Percentiles rank a stretch among this genome's conserved stretches.
Conservation (phyloP, 2,113 vertebrate genomes). For the Steatornis caripensis region DNA sequence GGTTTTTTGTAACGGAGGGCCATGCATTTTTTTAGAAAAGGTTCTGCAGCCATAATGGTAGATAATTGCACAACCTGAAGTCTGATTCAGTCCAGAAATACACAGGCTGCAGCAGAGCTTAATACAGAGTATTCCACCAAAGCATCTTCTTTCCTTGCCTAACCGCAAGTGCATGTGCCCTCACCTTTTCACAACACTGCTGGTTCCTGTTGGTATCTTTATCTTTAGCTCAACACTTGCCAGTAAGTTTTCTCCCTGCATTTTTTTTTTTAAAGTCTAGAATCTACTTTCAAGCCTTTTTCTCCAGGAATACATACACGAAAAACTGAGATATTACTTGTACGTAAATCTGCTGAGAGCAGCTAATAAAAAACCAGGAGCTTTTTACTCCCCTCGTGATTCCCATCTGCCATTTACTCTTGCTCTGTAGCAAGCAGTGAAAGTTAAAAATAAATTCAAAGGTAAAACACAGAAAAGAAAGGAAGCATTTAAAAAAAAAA, state of each 20-base stretch:
- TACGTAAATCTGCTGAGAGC: not conserved
- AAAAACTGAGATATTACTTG: not conserved
- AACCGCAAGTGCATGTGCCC: not conserved
- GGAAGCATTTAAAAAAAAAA: not conserved
- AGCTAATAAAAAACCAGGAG: not conserved
- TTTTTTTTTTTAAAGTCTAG: not conserved
- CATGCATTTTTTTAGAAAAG: rapidly evolving
- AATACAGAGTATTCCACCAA: not conserved
- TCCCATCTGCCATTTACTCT: not conserved
- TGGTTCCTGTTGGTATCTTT: not conserved
- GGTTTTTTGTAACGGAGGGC: rapidly evolving
- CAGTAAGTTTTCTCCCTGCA: not conserved
- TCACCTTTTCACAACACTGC: not conserved
- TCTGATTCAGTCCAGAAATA: not conserved
- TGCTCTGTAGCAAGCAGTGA: not conserved
- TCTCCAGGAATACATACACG: not conserved
- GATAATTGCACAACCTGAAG: not conserved
- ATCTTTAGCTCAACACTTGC: not conserved
- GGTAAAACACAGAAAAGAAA: not conserved
- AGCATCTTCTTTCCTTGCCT: not conserved
- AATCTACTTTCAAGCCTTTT: not conserved
- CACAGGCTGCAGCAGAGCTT: not conserved
- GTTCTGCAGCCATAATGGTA: not conserved
- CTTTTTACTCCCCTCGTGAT: not conserved
- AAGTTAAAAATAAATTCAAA: not conserved